These are phyloP conservation scores for Petrocephalus microphthalmus DNA, from an alignment of 2,113 vertebrate species.

Conservation along the genomic window DNA sequence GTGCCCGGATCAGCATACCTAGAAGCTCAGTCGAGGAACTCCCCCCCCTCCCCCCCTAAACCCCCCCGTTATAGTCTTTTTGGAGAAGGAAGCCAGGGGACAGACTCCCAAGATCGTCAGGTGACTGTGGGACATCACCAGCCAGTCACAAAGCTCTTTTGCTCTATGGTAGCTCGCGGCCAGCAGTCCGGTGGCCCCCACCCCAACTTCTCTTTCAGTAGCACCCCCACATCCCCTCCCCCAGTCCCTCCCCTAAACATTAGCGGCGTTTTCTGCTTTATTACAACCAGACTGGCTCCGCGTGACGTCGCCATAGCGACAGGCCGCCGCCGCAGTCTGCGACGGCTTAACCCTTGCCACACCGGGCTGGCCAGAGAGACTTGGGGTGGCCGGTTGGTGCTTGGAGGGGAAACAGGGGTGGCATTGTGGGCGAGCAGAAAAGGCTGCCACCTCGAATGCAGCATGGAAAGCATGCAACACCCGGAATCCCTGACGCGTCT, in stretches of 20 bases:
- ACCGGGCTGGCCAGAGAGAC: not conserved
- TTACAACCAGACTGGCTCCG: conserved; percentile 17
- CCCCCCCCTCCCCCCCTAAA: no score
- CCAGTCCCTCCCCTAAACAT: not conserved
- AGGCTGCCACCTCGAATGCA: not conserved
- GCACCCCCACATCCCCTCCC: not conserved
- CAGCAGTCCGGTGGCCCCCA: not conserved
- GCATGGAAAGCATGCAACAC: not conserved
- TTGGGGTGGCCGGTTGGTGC: not conserved
- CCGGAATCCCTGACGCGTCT: conserved; percentile 6
- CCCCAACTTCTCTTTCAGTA: not conserved
- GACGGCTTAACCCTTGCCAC: conserved; percentile 13
- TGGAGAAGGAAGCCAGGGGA: not conserved
- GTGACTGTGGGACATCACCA: not conserved
- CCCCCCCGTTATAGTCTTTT: not conserved
- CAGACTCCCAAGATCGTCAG: not conserved
- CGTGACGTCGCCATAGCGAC: conserved; percentile 20
- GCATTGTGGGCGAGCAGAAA: not conserved
- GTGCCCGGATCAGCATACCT: not conserved
- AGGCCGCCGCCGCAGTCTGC: conserved; percentile 2
- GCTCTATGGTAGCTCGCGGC: no score
- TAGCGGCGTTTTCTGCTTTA: conserved; percentile 6
- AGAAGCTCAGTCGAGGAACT: not conserved
- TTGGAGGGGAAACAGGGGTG: not conserved
- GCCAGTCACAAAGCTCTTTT: not conserved